A percentile compares a stretch with the other conserved stretches of the same genome.
Conservation (phyloP, 2,888 invertebrate genomes). For the Nephrotoma appendiculata region DNA sequence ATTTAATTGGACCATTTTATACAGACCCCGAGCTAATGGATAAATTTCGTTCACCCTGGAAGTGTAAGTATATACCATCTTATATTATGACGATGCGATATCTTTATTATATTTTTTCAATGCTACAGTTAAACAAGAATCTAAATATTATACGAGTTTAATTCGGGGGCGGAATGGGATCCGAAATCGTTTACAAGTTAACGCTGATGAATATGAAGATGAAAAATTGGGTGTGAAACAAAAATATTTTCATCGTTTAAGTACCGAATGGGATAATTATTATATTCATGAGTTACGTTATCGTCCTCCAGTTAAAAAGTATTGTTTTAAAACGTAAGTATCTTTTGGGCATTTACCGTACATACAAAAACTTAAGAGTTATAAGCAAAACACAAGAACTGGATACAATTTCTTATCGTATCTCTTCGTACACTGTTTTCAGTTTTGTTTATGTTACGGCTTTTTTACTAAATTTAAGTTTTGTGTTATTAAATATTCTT, state of each 20-base stretch:
- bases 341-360: neutral
- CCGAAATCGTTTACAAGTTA: slow-evolving; percentile 10
- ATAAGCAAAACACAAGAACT: neutral
- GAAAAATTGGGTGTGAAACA: slow-evolving; percentile 7
- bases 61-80: neutral
- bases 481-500: neutral
- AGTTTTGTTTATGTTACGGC: neutral
- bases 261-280: slow-evolving; percentile 10
- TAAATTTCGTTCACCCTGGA: slow-evolving; percentile 7
- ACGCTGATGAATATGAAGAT: slow-evolving; percentile 8
- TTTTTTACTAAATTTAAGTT: neutral
- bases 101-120: neutral
- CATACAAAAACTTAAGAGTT: neutral
- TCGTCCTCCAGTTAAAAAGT: slow-evolving; percentile 7
- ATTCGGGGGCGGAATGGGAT: slow-evolving; percentile 7
- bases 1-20: slow-evolving; percentile 10
- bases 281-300: slow-evolving; percentile 10
- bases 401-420: neutral
- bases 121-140: neutral
- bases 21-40: slow-evolving; percentile 11
- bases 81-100: neutral
- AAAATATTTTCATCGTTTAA: slow-evolving; percentile 10
- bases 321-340: slow-evolving; percentile 9
- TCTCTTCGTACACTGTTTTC: neutral
- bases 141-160: slow-evolving; percentile 10